Evolutionary conservation across 2,888 invertebrate species (phyloP).

Genomic region (Ormyrus thymus): DNA sequence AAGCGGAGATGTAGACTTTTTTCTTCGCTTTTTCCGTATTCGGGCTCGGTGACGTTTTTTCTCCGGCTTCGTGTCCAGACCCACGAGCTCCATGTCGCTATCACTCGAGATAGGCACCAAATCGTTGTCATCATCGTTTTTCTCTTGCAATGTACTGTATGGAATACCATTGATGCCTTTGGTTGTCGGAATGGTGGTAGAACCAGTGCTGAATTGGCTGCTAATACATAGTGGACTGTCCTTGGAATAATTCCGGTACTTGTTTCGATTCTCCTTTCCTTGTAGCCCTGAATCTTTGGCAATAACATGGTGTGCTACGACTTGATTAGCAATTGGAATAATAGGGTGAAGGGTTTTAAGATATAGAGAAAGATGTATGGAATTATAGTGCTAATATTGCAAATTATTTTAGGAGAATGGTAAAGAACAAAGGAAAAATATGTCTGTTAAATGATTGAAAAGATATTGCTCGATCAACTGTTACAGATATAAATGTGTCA

Average conservation of each 20-base stretch:
- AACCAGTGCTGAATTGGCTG: constrained; percentile 53
- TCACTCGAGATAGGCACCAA: constrained; percentile 72
- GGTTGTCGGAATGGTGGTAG: not conserved
- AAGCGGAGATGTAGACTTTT: constrained; percentile 29
- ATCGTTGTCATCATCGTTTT: constrained; percentile 63
- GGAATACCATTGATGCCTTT: not conserved
- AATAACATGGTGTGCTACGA: constrained; percentile 68
- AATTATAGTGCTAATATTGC: no score
- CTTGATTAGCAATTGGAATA: constrained; percentile 63
- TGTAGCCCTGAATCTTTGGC: constrained; percentile 69
- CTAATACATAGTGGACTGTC: constrained; percentile 57
- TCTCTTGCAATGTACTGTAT: constrained; percentile 65
- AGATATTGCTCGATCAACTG: not conserved
- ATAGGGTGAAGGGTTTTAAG: not conserved
- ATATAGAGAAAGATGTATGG: not conserved
- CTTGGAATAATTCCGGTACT: constrained; percentile 61
- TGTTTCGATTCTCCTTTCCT: constrained; percentile 70
- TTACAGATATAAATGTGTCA: no score
- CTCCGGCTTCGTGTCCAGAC: constrained; percentile 54
- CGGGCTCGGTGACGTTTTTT: constrained; percentile 18
- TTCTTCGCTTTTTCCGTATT: constrained; percentile 55
- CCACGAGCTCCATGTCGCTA: constrained; percentile 71
- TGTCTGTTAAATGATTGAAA: not conserved
- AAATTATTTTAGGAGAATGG: no score
- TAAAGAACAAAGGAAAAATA: constrained; percentile 2